phyloP scores from a whole-genome alignment of 1,140 invertebrate species.

The Pogonus chalceus region DNA sequence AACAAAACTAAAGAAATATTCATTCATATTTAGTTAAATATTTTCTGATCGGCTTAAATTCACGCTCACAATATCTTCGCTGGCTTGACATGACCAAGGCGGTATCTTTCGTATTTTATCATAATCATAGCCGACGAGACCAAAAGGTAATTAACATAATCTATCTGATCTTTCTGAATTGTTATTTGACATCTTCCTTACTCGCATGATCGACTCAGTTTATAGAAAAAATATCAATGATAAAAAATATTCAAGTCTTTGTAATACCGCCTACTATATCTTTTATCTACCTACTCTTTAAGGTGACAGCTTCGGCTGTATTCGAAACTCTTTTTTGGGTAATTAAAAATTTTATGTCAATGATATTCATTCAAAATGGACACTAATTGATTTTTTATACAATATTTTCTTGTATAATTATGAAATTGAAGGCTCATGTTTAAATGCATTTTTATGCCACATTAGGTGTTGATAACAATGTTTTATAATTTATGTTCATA shows the following conservation, averaged over 20 bases:
- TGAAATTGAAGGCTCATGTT: no score
- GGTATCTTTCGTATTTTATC: not conserved
- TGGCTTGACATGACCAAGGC: not conserved
- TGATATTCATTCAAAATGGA: not conserved
- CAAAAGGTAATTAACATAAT: slow-evolving; percentile 4
- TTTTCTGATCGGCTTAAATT: no score
- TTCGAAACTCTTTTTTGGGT: no score
- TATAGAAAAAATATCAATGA: not conserved
- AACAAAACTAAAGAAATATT: no score
- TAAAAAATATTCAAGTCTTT: not conserved
- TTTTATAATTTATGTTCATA: no score
- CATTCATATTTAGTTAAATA: no score
- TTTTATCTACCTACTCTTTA: not conserved
- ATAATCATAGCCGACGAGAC: not conserved
- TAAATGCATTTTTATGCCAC: no score
- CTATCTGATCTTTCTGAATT: slow-evolving; percentile 3
- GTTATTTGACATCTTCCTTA: slow-evolving; percentile 6
- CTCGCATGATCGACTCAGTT: not conserved
- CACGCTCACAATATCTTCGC: slow-evolving; percentile 9
- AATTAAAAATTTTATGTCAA: not conserved
- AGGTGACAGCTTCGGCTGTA: not conserved
- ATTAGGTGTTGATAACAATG: no score
- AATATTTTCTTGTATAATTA: no score
- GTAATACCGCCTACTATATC: not conserved
- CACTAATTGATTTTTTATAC: not conserved